phyloP scores from a whole-genome alignment of 2,113 vertebrate species.

The Daboia siamensis region DNA sequence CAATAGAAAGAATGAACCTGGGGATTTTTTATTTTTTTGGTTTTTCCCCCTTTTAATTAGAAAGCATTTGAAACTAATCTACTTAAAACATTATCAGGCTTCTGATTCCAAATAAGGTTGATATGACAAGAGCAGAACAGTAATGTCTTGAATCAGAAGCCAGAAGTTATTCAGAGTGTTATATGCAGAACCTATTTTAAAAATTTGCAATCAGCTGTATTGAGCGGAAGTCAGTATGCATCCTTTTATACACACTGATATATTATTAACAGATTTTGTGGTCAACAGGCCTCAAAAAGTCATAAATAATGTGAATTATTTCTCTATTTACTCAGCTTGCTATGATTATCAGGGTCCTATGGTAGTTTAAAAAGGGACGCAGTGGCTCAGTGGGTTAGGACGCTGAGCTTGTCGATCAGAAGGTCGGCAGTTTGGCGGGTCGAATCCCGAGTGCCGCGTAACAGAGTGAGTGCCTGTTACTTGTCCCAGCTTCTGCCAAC shows the following conservation, averaged over 20 bases:
- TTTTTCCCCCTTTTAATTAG: fast-evolving
- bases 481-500: no score
- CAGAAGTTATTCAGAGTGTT: neutral
- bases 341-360: neutral
- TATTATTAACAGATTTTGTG: neutral
- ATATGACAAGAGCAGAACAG: neutral
- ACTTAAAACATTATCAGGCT: neutral
- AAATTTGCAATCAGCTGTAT: neutral
- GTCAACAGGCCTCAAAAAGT: neutral
- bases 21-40: fast-evolving
- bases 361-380: neutral
- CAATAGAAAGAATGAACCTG: neutral
- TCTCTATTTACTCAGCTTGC: neutral
- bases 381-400: no score
- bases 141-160: neutral
- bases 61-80: neutral
- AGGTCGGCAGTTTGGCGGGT: no score
- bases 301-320: neutral
- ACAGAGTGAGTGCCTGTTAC: no score
- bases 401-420: no score
- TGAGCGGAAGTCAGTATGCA: neutral
- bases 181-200: neutral
- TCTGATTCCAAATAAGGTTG: neutral
- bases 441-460: no score
- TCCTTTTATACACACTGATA: neutral